These are phyloP conservation scores for Henricia sp. DNA, from an alignment of 53 echinoderm and acorn worm genomes.

Conservation along the genomic window DNA sequence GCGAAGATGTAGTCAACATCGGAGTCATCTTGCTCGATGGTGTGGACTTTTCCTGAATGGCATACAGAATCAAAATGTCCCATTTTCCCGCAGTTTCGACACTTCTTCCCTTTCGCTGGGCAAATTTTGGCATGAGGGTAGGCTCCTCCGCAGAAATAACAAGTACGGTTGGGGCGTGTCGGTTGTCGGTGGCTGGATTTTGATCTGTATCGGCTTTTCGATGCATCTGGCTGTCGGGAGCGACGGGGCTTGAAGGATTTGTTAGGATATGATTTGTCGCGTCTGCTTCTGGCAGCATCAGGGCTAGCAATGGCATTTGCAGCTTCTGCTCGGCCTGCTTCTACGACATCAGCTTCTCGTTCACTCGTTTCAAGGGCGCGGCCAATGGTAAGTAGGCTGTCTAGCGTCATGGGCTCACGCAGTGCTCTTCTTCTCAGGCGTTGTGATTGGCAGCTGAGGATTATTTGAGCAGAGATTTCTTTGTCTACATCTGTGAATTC, in stretches of 20 bases:
- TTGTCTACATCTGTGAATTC: conserved; percentile 53
- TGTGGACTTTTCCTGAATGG: conserved; percentile 12
- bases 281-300: not conserved
- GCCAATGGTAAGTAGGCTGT: not conserved
- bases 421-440: conserved; percentile 47
- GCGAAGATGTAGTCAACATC: too few species aligned
- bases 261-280: not conserved
- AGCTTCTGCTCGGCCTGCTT: conserved; percentile 26
- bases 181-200: conserved; percentile 14
- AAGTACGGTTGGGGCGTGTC: conserved; percentile 20
- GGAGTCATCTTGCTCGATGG: conserved; percentile 9
- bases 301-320: conserved; percentile 1
- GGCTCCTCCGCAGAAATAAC: conserved; percentile 58
- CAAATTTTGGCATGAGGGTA: conserved; percentile 58
- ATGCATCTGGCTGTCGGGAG: conserved; percentile 3
- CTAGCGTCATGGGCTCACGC: too few species aligned
- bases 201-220: not conserved
- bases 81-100: conserved; percentile 56
- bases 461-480: conserved; percentile 59
- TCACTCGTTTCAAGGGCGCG: conserved; percentile 9
- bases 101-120: conserved; percentile 64
- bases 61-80: conserved; percentile 53
- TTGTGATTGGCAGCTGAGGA: conserved; percentile 33
- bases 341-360: conserved; percentile 17
- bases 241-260: not conserved